Evolutionary conservation across 92 coral and sea anemone genomes (phyloP).

Genomic region (Montipora capitata): DNA sequence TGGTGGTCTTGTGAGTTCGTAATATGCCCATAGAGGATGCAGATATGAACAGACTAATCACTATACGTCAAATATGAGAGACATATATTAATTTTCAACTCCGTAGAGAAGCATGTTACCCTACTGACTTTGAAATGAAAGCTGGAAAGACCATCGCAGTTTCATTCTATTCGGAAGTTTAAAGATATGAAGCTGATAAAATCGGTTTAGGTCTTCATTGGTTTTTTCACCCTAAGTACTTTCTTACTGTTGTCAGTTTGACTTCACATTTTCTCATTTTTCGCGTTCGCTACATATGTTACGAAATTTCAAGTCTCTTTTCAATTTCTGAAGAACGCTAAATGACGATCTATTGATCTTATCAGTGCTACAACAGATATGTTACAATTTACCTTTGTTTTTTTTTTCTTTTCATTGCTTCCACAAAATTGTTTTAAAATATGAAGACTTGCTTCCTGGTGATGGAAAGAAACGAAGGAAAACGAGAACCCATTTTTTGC

Average conservation of each 20-base stretch:
- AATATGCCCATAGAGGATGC: too few relatives aligned
- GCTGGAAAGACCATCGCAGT: too few relatives aligned
- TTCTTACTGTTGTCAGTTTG: slow-evolving; percentile 2
- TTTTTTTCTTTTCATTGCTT: slow-evolving; percentile 6
- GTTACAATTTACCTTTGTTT: neutral
- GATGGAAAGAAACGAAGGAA: neutral
- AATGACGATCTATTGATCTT: slow-evolving; percentile 24
- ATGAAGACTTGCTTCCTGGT: slow-evolving; percentile 28
- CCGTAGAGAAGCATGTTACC: too few relatives aligned
- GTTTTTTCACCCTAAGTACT: neutral
- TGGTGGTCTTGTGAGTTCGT: too few relatives aligned
- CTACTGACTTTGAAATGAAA: too few relatives aligned
- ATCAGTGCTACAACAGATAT: neutral
- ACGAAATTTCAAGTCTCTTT: too few relatives aligned
- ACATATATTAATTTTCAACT: too few relatives aligned
- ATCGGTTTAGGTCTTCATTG: neutral
- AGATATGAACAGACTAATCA: too few relatives aligned
- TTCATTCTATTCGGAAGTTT: too few relatives aligned
- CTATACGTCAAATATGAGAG: too few relatives aligned
- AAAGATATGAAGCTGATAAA: neutral
- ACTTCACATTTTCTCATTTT: neutral
- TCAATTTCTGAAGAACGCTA: neutral
- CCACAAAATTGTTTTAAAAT: slow-evolving; percentile 11
- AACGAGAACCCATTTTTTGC: neutral
- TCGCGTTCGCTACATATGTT: too few relatives aligned